phyloP scores from a whole-genome alignment of 2,888 invertebrate genomes.

The Pemphredon lugubris region DNA sequence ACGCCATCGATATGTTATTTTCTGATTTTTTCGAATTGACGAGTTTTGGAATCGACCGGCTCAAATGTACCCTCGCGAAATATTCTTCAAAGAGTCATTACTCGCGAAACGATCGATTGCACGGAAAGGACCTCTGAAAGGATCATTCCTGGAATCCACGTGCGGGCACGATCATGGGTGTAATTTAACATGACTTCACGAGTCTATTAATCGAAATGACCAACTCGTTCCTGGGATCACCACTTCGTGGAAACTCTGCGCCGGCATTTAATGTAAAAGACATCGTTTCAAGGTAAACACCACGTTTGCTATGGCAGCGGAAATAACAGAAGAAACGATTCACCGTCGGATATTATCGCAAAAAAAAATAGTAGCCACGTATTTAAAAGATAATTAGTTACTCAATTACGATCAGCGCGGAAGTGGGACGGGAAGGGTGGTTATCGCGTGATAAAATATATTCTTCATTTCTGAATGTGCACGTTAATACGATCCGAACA shows the following conservation, averaged over 20 bases:
- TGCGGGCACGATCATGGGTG: slow-evolving; percentile 9
- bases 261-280: slow-evolving; percentile 26
- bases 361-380: not conserved
- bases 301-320: slow-evolving; percentile 3
- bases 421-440: not conserved
- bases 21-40: too few relatives aligned
- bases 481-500: too few relatives aligned
- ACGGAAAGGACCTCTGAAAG: slow-evolving; percentile 6
- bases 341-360: not conserved
- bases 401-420: not conserved
- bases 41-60: too few relatives aligned
- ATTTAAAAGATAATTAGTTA: not conserved
- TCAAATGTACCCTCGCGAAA: too few relatives aligned
- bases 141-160: slow-evolving; percentile 18
- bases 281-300: slow-evolving; percentile 35
- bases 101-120: not conserved
- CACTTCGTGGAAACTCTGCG: slow-evolving; percentile 29
- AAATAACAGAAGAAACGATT: slow-evolving; percentile 2
- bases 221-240: slow-evolving; percentile 23
- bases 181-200: slow-evolving; percentile 40
- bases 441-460: not conserved
- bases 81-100: not conserved
- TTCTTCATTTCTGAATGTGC: not conserved
- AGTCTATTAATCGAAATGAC: slow-evolving; percentile 47
- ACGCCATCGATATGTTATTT: too few relatives aligned